phyloP scores from a whole-genome alignment of 1,140 invertebrate genomes.

The Propsilocerus akamusi region DNA sequence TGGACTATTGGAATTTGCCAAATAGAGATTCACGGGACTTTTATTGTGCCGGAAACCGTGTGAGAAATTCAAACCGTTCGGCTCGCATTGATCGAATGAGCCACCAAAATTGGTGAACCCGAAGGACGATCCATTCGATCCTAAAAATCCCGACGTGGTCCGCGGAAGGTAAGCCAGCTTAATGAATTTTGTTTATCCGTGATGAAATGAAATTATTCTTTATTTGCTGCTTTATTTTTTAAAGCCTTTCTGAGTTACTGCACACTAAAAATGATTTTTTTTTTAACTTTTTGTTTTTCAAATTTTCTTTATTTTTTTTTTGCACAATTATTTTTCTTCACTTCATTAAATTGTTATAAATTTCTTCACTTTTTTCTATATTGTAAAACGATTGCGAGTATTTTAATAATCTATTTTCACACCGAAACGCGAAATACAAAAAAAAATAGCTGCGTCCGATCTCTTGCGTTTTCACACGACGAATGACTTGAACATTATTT shows the following conservation, averaged over 20 bases:
- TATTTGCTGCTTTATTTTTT: neutral
- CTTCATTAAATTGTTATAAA: no score
- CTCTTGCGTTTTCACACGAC: no score
- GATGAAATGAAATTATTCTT: neutral
- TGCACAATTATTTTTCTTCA: neutral
- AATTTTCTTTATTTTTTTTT: neutral
- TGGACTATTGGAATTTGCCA: neutral
- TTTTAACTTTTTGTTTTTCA: neutral
- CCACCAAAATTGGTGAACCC: neutral
- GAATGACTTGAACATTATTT: no score
- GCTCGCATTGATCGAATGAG: neutral
- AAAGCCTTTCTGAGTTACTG: no score
- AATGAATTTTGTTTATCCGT: neutral
- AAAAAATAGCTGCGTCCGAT: no score
- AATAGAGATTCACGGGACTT: neutral
- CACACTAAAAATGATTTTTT: neutral
- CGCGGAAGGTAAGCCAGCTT: neutral
- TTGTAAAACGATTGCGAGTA: no score
- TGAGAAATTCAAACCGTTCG: neutral
- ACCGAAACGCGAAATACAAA: no score
- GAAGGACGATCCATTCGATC: constrained; percentile 2
- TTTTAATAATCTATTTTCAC: no score
- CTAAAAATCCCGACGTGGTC: neutral
- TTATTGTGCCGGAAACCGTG: neutral
- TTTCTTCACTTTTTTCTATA: no score